Evolutionary conservation across 2,797 vertebrate genomes (phyloP).

Genomic region (Lycodopsis pacificus): DNA sequence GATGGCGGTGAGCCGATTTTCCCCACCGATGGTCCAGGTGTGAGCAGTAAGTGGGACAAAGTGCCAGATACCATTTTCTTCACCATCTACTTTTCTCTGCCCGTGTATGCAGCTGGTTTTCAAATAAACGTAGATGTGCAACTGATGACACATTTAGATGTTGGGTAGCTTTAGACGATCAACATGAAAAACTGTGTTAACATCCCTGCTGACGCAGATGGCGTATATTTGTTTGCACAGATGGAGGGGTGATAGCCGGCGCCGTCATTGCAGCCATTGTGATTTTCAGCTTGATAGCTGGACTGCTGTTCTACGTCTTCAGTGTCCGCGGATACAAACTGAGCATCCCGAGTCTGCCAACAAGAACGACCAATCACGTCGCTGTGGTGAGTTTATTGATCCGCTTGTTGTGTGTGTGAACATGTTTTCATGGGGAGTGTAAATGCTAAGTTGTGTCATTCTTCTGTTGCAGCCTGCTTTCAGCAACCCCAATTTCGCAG

Average conservation of each 20-base stretch:
- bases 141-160: background rate
- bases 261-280: slow-evolving; percentile 67
- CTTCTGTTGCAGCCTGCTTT: slow-evolving; percentile 81
- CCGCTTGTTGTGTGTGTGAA: background rate
- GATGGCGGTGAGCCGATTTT: slow-evolving; percentile 60
- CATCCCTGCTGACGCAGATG: background rate
- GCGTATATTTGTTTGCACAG: slow-evolving; percentile 14
- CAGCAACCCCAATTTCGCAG: slow-evolving; percentile 82
- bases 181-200: background rate
- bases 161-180: background rate
- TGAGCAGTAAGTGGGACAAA: slow-evolving; percentile 46
- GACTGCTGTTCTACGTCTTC: slow-evolving; percentile 75
- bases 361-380: slow-evolving; percentile 7
- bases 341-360: slow-evolving; percentile 61
- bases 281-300: slow-evolving; percentile 55
- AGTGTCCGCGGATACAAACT: slow-evolving; percentile 73
- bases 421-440: rapidly evolving
- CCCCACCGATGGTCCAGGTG: slow-evolving; percentile 66
- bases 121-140: background rate
- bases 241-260: slow-evolving; percentile 62
- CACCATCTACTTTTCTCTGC: background rate
- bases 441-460: slow-evolving; percentile 19
- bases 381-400: slow-evolving; percentile 73
- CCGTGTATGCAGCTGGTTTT: background rate
- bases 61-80: background rate